phyloP scores from a whole-genome alignment of 2,797 vertebrate species.

The Schizopygopsis malacanthus region DNA sequence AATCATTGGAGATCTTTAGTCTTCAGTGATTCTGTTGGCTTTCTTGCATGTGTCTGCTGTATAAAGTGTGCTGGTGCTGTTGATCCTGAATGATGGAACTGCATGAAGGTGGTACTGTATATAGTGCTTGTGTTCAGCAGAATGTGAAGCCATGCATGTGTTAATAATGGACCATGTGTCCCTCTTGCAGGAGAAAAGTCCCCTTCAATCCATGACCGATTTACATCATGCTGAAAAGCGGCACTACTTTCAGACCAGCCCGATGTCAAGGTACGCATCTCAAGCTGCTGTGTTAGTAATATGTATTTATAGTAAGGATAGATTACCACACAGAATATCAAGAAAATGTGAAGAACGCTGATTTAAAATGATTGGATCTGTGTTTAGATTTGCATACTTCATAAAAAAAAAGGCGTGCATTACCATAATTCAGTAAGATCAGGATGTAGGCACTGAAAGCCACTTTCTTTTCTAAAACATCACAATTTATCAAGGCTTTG shows the following conservation, averaged over 20 bases:
- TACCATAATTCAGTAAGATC: background rate
- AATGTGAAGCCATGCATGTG: background rate
- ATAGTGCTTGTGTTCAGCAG: background rate
- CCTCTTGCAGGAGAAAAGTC: conserved; percentile 86
- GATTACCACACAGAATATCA: background rate
- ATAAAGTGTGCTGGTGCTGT: background rate
- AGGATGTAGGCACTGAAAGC: background rate
- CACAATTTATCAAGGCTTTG: background rate
- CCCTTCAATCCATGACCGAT: conserved; percentile 90
- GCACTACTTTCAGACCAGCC: conserved; percentile 83
- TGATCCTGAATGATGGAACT: background rate
- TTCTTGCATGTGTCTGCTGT: conserved; percentile 7
- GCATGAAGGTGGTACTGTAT: background rate
- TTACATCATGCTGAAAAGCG: conserved; percentile 94
- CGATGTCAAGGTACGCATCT: conserved; percentile 87
- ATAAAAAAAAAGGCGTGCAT: background rate
- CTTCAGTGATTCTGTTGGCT: background rate
- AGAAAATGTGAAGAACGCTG: background rate
- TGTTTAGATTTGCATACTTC: background rate
- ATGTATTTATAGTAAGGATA: background rate
- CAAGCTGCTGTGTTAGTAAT: background rate
- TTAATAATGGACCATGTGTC: conserved; percentile 32
- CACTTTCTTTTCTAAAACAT: background rate
- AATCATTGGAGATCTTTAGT: background rate
- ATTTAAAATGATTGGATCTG: background rate